Evolutionary conservation across 2,888 invertebrate species (phyloP), one percentile per base, ranked within the genome.

Genomic region (Troides helena): DNA sequence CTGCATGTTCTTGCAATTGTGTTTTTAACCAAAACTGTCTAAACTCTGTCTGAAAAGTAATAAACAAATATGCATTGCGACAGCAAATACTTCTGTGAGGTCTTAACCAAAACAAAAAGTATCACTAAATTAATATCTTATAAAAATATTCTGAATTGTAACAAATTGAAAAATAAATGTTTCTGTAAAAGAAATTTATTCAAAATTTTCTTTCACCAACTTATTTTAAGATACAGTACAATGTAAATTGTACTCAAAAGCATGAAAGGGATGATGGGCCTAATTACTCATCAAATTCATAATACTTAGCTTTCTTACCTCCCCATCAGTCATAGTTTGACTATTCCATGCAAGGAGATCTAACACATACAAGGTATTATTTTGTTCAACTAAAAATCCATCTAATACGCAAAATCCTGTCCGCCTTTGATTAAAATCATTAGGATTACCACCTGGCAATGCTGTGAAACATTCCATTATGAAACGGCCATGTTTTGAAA

Each of bases 301-400:
- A 50, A 50, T 50, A 50, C 18, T 50, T 14, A 17, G 14, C 57
- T 59, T 30, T 60, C 85, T 92, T 92, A 97, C 97, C 87, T 97
- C 96, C 85, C 95, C 95, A 80, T 96, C 94, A 65, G 95, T 90
- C 80, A 97, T 93, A 7, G 95, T 93, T 77, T 95, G 94, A 72
- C 93, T 94, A 79, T 95, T 95, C 98, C 98, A 98, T 46, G 95
- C 95, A 74, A 98, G 87, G 3, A 98, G 92, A 85, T 99, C 99
- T 68, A 99, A 85, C 1, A 98, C 94, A 86, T 95, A 98, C 85
- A 96, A 95, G 5, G 93, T 95, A 67, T 94, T 94, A 8, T 87
- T 84, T 0, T 86, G 80, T 67, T 94, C 93, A 70, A 94, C 89
- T 88, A 95, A 97, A 73, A 99, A 94, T 80, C 98, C 97, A 85